These are phyloP conservation scores for Trichonephila inaurata DNA, from an alignment of 1,140 invertebrate genomes.

Conservation along the genomic window DNA sequence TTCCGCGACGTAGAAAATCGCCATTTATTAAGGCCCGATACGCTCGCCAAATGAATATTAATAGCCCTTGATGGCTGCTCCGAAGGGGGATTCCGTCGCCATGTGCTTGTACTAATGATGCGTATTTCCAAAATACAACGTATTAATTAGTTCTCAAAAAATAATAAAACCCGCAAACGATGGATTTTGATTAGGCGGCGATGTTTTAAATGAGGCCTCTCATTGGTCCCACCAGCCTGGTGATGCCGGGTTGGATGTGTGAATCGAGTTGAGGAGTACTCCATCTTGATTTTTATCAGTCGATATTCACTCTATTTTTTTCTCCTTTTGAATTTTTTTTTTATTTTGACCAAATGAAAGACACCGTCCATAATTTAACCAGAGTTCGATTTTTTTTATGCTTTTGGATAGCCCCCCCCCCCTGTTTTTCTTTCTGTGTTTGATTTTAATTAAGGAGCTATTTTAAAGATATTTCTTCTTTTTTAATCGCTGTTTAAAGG, in stretches of 20 bases:
- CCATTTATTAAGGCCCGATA: slow-evolving; percentile 41
- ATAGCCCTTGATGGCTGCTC: slow-evolving; percentile 6
- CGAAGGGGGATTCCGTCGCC: background rate
- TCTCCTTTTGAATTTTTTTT: background rate
- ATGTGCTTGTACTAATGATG: slow-evolving; percentile 58
- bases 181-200: slow-evolving; percentile 43
- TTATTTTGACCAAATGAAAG: background rate
- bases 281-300: slow-evolving; percentile 44
- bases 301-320: background rate
- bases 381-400: background rate
- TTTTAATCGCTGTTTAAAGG: background rate
- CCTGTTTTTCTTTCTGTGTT: background rate
- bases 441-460: slow-evolving; percentile 43
- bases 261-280: slow-evolving; percentile 20
- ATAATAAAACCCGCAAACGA: slow-evolving; percentile 43
- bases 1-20: slow-evolving; percentile 17
- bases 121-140: slow-evolving; percentile 55
- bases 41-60: slow-evolving; percentile 60
- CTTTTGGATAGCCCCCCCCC: background rate
- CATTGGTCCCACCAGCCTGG: no score
- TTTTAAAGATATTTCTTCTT: background rate
- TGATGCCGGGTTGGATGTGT: slow-evolving; percentile 16
- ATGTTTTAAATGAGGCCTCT: slow-evolving; percentile 46
- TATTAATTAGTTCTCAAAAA: slow-evolving; percentile 57
- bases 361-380: slow-evolving; percentile 1